Base-by-base conservation (phyloP, 1,140 invertebrate species). In the Heliothis virescens region DNA sequence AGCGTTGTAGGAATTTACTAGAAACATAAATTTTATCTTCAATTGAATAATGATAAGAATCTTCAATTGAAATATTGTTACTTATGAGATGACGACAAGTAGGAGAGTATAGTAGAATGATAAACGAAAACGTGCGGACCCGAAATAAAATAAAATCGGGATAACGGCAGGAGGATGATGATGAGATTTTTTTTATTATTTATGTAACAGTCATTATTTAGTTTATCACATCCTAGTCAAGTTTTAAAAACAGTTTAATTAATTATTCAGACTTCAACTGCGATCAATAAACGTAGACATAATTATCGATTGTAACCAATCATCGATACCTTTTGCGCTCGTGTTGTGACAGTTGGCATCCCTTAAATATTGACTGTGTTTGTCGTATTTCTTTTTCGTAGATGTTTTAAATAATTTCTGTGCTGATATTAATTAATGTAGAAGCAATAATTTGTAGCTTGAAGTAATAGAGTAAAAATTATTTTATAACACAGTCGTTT, bases 291-390 rank as follows among this genome's bases (percentile, higher is more conserved):
- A 16, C 29, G 34, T 11, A 63, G 34, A 67, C n/a, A 21, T 16
- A 48, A 67, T 48, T 71, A 53, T 71, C 47, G 48, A 65, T 65
- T 12, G 4, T 16, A 63, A 41, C 9, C 15, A 34, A 65, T 65
- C 41, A 67, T 67, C 41, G 63, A 67, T 67, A 67, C 63, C 16
- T 48, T 60, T 11, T 15, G 62, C 26, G 50, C 13, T 18, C 9
- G 1, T 75, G 71, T 60, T 62, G 65, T 69, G 67, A 75, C 57
- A 55, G 52, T 74, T 67, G 29, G 15, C 79, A 65, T 65, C 79
- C 60, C 79, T 80, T 65, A 57, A 47, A 55, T 76, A 80, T 81
- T 77, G 74, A 77, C 74, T 81, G 74, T 55, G 74, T 53, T 76
- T 76, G 74, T 76, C 74, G 74, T 65, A 76, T 65, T 76, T 76